These are phyloP conservation scores for Hydraecia micacea DNA, from an alignment of 2,888 invertebrate genomes.

Conservation along the genomic window DNA sequence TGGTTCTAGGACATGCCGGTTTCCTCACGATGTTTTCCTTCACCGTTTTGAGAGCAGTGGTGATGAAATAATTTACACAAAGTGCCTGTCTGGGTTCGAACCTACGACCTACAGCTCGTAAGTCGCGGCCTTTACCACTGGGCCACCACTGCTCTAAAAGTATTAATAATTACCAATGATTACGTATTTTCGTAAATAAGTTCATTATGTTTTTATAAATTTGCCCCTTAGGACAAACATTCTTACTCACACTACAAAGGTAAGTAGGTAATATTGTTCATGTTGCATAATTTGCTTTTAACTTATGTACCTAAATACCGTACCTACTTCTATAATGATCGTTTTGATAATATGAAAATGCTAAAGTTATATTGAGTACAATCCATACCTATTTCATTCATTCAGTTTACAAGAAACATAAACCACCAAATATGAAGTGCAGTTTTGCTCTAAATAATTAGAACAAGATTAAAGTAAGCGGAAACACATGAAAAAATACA, in stretches of 20 bases:
- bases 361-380: not conserved
- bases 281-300: not conserved
- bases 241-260: not conserved
- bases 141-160: no score
- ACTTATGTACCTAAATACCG: not conserved
- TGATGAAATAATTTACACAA: no score
- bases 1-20: no score
- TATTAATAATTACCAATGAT: not conserved
- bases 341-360: not conserved
- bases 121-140: no score
- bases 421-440: not conserved
- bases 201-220: not conserved
- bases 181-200: not conserved
- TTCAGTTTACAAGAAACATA: not conserved
- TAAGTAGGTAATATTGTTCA: not conserved
- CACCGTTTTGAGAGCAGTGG: no score
- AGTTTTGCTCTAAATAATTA: not conserved
- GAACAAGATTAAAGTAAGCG: constrained; percentile 19
- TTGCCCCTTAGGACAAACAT: not conserved
- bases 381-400: not conserved
- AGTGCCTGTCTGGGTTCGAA: no score
- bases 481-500: constrained; percentile 20
- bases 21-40: no score
- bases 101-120: no score
- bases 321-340: not conserved